Percentiles rank a stretch among this genome's conserved stretches.
phyloP scores from a whole-genome alignment of 2,797 vertebrate species.

The Coranthus polyacanthus region DNA sequence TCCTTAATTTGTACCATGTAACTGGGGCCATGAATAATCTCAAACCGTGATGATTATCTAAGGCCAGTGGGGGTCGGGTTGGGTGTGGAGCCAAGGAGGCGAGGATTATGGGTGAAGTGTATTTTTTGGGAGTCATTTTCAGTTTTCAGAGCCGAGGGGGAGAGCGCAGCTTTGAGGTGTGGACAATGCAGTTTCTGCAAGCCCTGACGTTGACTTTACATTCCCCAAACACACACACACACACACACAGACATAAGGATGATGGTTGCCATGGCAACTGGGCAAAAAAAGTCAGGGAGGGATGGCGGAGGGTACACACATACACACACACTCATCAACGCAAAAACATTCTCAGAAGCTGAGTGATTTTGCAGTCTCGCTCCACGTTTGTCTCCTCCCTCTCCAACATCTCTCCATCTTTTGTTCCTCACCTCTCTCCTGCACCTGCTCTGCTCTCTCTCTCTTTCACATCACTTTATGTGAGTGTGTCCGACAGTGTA shows the following conservation, averaged over 20 bases:
- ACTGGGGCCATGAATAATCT: slow-evolving; percentile 58
- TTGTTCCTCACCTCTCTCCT: slow-evolving; percentile 17
- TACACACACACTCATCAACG: slow-evolving; percentile 38
- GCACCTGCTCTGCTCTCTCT: background rate
- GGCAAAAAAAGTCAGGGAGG: slow-evolving; percentile 66
- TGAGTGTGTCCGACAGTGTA: slow-evolving; percentile 39
- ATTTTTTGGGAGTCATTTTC: slow-evolving; percentile 6
- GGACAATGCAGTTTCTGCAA: slow-evolving; percentile 40
- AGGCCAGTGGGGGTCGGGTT: background rate
- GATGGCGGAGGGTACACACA: slow-evolving; percentile 12
- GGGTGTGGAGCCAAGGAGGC: background rate
- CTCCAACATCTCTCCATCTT: slow-evolving; percentile 35
- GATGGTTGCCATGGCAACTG: slow-evolving; percentile 71
- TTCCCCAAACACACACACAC: slow-evolving; percentile 45
- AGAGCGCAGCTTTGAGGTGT: slow-evolving; percentile 4
- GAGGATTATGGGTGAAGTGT: slow-evolving; percentile 20
- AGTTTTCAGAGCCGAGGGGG: background rate
- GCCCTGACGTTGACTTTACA: slow-evolving; percentile 51
- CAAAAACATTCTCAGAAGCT: slow-evolving; percentile 26
- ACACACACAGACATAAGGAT: slow-evolving; percentile 38
- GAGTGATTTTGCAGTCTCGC: slow-evolving; percentile 36
- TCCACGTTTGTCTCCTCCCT: slow-evolving; percentile 27
- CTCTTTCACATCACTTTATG: slow-evolving; percentile 15
- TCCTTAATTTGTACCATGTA: slow-evolving; percentile 72
- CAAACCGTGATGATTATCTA: slow-evolving; percentile 58